These are phyloP conservation scores for Byasa hedistus DNA, from an alignment of 2,888 invertebrate genomes.

Conservation along the genomic window DNA sequence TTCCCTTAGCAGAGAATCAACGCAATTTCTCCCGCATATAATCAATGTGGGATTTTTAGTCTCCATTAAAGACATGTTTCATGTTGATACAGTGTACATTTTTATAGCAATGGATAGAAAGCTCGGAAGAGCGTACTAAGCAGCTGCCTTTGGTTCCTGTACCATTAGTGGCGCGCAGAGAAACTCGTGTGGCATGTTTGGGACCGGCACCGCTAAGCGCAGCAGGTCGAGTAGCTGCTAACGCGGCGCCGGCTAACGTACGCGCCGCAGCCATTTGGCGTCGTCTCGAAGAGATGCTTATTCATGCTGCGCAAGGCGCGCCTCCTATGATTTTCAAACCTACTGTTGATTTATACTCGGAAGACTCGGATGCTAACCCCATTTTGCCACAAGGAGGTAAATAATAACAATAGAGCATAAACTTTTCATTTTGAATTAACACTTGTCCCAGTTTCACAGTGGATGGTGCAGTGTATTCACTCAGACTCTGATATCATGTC, in stretches of 20 bases:
- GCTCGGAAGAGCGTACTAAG: slow-evolving; percentile 56
- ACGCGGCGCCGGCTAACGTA: background rate
- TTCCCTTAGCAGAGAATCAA: too few species aligned
- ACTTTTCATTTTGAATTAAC: too few species aligned
- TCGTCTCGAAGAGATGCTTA: slow-evolving; percentile 87
- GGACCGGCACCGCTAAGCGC: slow-evolving; percentile 79
- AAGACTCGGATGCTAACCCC: slow-evolving; percentile 83
- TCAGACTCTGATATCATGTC: too few species aligned
- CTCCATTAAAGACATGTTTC: too few species aligned
- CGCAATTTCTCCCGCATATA: too few species aligned
- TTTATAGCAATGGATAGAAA: slow-evolving; percentile 71
- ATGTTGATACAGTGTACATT: background rate
- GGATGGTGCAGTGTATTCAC: too few species aligned
- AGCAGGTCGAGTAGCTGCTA: slow-evolving; percentile 77
- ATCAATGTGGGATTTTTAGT: too few species aligned
- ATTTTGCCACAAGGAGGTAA: slow-evolving; percentile 86
- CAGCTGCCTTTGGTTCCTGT: slow-evolving; percentile 84
- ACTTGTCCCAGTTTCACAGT: too few species aligned
- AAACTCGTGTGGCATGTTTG: slow-evolving; percentile 85
- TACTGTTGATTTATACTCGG: slow-evolving; percentile 85
- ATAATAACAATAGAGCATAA: slow-evolving; percentile 14
- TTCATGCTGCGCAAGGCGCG: slow-evolving; percentile 84
- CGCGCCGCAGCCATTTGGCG: slow-evolving; percentile 80
- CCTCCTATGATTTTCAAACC: slow-evolving; percentile 89
- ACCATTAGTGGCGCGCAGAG: slow-evolving; percentile 84